phyloP scores from a whole-genome alignment of 2,113 vertebrate genomes.

The Strigops habroptila region DNA sequence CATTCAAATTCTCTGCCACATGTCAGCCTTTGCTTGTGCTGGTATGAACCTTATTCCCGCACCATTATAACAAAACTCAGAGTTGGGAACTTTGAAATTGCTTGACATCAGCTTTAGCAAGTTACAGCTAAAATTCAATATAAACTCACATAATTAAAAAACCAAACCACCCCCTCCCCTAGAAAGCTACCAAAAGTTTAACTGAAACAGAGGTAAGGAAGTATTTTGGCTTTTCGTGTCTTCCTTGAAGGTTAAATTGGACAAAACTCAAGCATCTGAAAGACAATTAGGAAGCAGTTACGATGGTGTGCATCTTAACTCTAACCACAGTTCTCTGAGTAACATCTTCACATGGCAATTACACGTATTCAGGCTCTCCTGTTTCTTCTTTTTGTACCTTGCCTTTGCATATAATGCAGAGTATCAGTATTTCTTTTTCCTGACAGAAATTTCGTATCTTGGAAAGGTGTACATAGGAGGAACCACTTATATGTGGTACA shows the following conservation, averaged over 20 bases:
- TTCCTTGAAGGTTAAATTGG: neutral
- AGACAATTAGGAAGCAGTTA: neutral
- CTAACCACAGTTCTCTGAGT: neutral
- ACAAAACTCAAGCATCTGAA: neutral
- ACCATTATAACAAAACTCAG: neutral
- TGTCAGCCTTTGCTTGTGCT: neutral
- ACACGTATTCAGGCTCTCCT: neutral
- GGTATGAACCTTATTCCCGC: neutral
- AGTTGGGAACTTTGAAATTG: neutral
- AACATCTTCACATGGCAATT: neutral
- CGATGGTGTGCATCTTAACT: neutral
- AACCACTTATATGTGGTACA: neutral
- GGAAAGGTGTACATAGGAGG: neutral
- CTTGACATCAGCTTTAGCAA: neutral
- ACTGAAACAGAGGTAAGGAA: neutral
- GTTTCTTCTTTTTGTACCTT: neutral
- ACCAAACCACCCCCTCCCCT: neutral
- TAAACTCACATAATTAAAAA: neutral
- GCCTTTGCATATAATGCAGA: neutral
- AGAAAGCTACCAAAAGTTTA: neutral
- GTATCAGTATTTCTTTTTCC: neutral
- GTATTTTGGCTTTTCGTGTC: neutral
- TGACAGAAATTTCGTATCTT: neutral
- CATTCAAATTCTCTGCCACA: neutral
- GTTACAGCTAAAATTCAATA: neutral